Conservation (phyloP, 2,797 vertebrate genomes). For the Pogonophryne albipinna region DNA sequence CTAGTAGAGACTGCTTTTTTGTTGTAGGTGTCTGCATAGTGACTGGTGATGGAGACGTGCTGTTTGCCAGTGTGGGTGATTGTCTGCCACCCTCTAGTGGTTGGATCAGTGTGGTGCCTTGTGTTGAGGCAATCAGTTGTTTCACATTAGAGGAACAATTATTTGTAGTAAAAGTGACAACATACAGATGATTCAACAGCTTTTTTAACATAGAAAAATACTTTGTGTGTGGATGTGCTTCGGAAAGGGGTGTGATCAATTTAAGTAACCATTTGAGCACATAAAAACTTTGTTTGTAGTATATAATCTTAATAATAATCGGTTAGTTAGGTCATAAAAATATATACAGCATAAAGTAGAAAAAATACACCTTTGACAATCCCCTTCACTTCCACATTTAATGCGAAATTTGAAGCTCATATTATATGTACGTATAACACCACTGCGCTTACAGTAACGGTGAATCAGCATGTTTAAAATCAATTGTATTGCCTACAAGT, state of each 20-base stretch:
- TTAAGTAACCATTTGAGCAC: not conserved
- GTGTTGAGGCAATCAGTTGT: not conserved
- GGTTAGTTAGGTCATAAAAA: not conserved
- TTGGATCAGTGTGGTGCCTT: not conserved
- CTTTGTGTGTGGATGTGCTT: not conserved
- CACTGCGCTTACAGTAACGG: not conserved
- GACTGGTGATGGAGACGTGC: not conserved
- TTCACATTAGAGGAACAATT: not conserved
- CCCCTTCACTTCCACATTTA: not conserved
- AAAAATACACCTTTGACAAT: not conserved
- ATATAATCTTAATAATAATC: not conserved
- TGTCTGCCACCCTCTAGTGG: constrained; percentile 75
- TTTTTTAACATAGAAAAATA: not conserved
- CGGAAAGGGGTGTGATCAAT: not conserved
- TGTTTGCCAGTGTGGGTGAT: constrained; percentile 21
- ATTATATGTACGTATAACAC: not conserved
- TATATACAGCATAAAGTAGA: not conserved
- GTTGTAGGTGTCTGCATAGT: not conserved
- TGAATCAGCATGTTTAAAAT: not conserved
- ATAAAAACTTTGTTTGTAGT: not conserved
- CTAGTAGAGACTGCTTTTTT: not conserved
- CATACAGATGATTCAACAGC: constrained; percentile 26
- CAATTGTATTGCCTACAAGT: not conserved
- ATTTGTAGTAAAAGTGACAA: not conserved
- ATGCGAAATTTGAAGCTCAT: not conserved